phyloP scores from a whole-genome alignment of 2,888 invertebrate genomes.

The Nomada ferruginata region DNA sequence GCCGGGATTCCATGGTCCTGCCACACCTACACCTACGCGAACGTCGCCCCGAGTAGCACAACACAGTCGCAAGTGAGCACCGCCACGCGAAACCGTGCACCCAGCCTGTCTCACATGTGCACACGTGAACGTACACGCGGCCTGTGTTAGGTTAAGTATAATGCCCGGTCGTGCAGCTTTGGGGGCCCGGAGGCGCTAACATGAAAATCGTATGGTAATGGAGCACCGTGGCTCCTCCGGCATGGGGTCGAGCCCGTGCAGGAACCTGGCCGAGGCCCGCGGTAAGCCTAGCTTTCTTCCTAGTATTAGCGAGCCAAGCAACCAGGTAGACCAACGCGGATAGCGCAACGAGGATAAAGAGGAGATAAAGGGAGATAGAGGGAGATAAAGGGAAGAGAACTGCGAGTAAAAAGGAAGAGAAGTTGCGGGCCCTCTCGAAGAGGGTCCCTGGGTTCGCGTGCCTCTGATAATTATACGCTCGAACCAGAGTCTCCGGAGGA shows the following conservation, averaged over 20 bases:
- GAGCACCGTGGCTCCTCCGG: constrained; percentile 72
- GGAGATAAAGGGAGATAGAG: constrained; percentile 27
- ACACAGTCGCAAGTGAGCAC: constrained; percentile 11
- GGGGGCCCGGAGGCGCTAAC: constrained; percentile 81
- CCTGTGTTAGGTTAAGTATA: constrained; percentile 74
- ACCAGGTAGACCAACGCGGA: constrained; percentile 11
- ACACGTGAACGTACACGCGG: constrained; percentile 39
- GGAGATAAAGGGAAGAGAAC: constrained; percentile 24
- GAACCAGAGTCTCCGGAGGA: constrained; percentile 70
- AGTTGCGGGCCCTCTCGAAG: constrained; percentile 64
- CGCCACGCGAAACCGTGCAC: not conserved
- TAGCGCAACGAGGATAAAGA: constrained; percentile 30
- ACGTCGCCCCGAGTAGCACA: constrained; percentile 42
- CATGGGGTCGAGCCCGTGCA: constrained; percentile 69
- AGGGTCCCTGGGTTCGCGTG: constrained; percentile 81
- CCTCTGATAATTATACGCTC: constrained; percentile 82
- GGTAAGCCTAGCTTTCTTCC: constrained; percentile 76
- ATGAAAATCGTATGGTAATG: constrained; percentile 83
- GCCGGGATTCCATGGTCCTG: constrained; percentile 68
- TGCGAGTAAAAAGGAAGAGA: constrained; percentile 52
- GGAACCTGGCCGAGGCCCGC: constrained; percentile 67
- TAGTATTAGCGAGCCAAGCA: constrained; percentile 65
- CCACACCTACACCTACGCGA: constrained; percentile 70
- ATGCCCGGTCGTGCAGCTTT: constrained; percentile 81
- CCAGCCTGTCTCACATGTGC: constrained; percentile 24